A percentile compares a stretch with the other conserved stretches of the same genome.
Evolutionary conservation across 2,113 vertebrate species (phyloP).

Genomic region (Pomatostomus ruficeps): DNA sequence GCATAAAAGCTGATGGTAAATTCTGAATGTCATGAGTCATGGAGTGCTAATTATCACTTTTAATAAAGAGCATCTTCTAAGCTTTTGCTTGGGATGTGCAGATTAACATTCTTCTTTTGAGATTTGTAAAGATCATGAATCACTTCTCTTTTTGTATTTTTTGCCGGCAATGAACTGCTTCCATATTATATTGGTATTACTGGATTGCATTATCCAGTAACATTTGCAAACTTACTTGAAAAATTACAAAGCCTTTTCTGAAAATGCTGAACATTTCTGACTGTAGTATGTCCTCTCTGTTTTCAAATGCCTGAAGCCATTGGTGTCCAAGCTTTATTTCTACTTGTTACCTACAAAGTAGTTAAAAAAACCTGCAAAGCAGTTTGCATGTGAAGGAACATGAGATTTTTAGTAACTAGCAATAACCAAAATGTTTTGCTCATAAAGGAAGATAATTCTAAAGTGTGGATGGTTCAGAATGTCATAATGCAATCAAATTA

Average conservation of each 20-base stretch:
- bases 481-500: not conserved
- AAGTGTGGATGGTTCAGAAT: not conserved
- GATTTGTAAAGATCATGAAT: not conserved
- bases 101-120: not conserved
- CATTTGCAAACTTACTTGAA: not conserved
- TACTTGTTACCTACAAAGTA: not conserved
- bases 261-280: not conserved
- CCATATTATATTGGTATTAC: not conserved
- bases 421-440: not conserved
- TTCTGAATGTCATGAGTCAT: not conserved
- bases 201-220: not conserved
- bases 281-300: not conserved
- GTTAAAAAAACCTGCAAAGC: not conserved
- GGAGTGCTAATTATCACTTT: not conserved
- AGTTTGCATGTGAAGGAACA: not conserved
- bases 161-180: not conserved
- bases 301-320: not conserved
- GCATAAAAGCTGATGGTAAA: not conserved
- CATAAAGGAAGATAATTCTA: not conserved
- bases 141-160: not conserved
- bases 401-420: not conserved
- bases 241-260: not conserved
- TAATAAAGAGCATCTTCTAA: not conserved
- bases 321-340: not conserved
- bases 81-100: not conserved